Percentiles rank a stretch among this genome's conserved stretches.
Conservation (phyloP, 2,888 invertebrate genomes). For the Pocota personata region DNA sequence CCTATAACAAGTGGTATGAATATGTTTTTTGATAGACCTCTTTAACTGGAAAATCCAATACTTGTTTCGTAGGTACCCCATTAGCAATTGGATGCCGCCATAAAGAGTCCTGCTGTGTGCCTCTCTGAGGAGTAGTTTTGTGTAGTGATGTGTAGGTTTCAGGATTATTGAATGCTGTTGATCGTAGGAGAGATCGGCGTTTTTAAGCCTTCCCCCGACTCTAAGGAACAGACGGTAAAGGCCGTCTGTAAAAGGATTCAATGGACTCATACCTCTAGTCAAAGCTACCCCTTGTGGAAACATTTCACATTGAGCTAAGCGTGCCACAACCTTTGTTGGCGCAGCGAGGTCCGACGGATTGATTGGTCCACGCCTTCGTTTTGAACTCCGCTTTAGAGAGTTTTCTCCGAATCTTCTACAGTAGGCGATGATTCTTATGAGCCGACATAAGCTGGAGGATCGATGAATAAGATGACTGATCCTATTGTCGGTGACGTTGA, state of each 20-base stretch:
- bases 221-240: not conserved
- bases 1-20: too few species aligned
- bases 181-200: not conserved
- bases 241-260: too few species aligned
- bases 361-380: not conserved
- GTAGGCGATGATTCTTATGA: too few species aligned
- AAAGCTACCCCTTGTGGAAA: too few species aligned
- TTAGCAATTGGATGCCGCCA: not conserved
- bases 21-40: too few species aligned
- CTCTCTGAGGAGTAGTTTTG: too few species aligned
- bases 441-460: too few species aligned
- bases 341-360: not conserved
- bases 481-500: too few species aligned
- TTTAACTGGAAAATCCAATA: slow-evolving; percentile 7
- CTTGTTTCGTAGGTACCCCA: not conserved
- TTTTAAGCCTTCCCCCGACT: not conserved
- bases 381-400: not conserved
- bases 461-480: too few species aligned
- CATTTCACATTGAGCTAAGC: not conserved
- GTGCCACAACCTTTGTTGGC: not conserved
- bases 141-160: too few species aligned
- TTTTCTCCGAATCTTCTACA: too few species aligned
- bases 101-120: too few species aligned
- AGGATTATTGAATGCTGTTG: not conserved
- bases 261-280: not conserved